A percentile compares a stretch with the other conserved stretches of the same genome.
Evolutionary conservation across 2,797 vertebrate genomes (phyloP).

Genomic region (Pseudochromis fuscus): DNA sequence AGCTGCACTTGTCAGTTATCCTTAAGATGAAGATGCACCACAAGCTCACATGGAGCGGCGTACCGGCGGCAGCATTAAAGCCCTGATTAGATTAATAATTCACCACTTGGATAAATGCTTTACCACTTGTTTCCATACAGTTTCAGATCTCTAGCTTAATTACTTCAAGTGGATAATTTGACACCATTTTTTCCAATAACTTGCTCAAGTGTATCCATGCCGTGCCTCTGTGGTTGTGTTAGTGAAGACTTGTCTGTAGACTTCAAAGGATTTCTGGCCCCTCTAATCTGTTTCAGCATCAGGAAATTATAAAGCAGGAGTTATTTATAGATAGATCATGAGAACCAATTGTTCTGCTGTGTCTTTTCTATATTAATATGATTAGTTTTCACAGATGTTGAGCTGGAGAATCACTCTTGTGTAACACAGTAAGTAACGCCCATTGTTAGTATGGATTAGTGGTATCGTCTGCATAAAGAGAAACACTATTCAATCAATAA

Average conservation of each 20-base stretch:
- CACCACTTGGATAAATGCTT: background rate
- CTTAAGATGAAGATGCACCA: background rate
- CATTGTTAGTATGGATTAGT: background rate
- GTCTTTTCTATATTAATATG: slow-evolving; percentile 16
- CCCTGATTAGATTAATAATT: slow-evolving; percentile 10
- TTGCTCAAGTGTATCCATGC: too few species aligned
- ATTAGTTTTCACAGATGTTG: slow-evolving; percentile 12
- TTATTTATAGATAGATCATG: slow-evolving; percentile 44
- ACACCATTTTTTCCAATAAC: too few species aligned
- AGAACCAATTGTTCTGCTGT: slow-evolving; percentile 23
- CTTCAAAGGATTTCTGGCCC: slow-evolving; percentile 31
- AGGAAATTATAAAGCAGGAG: slow-evolving; percentile 10
- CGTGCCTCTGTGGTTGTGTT: slow-evolving; percentile 4
- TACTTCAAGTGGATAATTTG: too few species aligned
- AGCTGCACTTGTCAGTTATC: background rate
- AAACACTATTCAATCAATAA: background rate
- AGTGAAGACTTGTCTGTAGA: slow-evolving; percentile 14
- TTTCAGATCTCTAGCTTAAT: too few species aligned
- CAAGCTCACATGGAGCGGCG: background rate
- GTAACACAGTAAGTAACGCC: background rate
- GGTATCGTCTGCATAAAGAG: background rate
- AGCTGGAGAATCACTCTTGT: slow-evolving; percentile 15
- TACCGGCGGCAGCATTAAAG: background rate
- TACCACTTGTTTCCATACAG: background rate
- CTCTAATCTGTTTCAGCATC: slow-evolving; percentile 16